Base-by-base conservation (phyloP, 1,140 invertebrate species). In the Drosophila pallidifrons region DNA sequence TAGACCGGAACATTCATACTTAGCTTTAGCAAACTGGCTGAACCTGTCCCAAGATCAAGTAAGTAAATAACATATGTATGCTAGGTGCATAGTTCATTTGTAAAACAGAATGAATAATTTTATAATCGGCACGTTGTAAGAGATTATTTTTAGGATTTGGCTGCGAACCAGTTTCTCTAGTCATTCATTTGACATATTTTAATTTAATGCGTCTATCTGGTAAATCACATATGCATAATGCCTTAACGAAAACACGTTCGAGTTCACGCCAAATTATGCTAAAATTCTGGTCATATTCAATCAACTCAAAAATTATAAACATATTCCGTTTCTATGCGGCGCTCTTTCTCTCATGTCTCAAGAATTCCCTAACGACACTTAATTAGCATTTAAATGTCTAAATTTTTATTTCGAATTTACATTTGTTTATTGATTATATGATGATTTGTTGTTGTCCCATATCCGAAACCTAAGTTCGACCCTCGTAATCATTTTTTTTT, bases 101-200 rank as follows among this genome's bases (percentile, higher is more conserved):
- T 59, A 32, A 61, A 54, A 52, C 32, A 61, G 57, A 74, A 61
- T 68, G 28, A 38, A 61, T 60, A 61, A 63, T 57, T 70, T 57
- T 16, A 30, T 55, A 51, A 49, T 47, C 32, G 28, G 13, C 28
- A 55, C 49, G 35, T 63, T 74, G 70, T 73, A 73, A 68, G 25
- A 73, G 46, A 59, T 72, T 49, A 59, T 54, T 52, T 66, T 67
- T 11, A 25, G 46, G 54, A 51, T 35, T 35, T 55, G 25, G 32
- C 13, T 55, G 28, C 15, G 59, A 74, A 75, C 72, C 43, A 43
- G 72, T 70, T 75, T 46, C 8, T 11, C 2, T 15, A 11, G 15
- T 41, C 35, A 4, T 5, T 47, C 47, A 61, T 41, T n/a, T 61
- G 47, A 67, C 63, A 54, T 69, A 63, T 47, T 65, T 54, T 32